Evolutionary conservation across 2,797 vertebrate species (phyloP).

Genomic region (Coluber constrictor): DNA sequence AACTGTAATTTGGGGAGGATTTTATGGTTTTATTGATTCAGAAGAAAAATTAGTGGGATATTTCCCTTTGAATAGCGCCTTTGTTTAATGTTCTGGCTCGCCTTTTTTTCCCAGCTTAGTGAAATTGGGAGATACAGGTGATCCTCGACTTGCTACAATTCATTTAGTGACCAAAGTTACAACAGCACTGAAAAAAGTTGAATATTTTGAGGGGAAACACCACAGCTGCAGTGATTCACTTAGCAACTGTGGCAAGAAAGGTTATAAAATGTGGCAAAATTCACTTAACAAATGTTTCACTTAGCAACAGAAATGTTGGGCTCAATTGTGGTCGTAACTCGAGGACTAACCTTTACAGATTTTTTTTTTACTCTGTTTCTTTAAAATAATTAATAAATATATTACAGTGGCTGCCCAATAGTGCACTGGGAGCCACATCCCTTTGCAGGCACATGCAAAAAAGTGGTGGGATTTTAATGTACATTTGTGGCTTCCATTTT

Average conservation of each 20-base stretch:
- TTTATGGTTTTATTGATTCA: not conserved
- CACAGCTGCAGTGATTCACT: too few species aligned
- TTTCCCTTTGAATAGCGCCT: not conserved
- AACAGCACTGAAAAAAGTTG: too few species aligned
- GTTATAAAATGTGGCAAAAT: too few species aligned
- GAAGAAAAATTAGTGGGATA: not conserved
- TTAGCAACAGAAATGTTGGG: too few species aligned
- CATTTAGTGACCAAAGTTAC: too few species aligned
- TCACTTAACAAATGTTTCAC: too few species aligned
- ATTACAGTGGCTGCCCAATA: not conserved
- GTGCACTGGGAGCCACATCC: not conserved
- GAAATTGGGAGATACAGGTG: not conserved
- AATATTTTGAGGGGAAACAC: too few species aligned
- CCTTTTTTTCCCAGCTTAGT: not conserved
- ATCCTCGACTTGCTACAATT: too few species aligned
- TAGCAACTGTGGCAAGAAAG: too few species aligned
- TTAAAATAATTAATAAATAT: not conserved
- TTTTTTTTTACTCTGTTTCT: not conserved
- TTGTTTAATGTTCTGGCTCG: not conserved
- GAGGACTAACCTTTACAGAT: not conserved
- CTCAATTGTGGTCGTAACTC: too few species aligned
- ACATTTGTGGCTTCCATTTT: not conserved
- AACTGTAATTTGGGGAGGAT: not conserved
- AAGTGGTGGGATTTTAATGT: not conserved
- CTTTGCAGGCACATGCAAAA: not conserved